Evolutionary conservation across 2,797 vertebrate genomes (phyloP).

Genomic region (Rhadinocentrus ornatus): DNA sequence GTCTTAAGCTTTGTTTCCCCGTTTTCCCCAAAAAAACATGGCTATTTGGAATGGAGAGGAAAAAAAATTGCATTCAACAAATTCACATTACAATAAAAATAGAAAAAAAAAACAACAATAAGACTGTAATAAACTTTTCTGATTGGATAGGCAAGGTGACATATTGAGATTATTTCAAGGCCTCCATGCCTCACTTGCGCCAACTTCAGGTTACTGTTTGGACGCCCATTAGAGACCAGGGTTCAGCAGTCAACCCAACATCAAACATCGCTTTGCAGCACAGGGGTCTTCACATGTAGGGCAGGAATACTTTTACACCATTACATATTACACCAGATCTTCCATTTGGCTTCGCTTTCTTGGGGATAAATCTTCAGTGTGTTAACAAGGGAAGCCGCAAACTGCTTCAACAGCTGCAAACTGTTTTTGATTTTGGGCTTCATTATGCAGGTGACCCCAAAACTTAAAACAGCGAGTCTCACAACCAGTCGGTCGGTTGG

Average conservation of each 20-base stretch:
- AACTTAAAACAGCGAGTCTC: slow-evolving; percentile 18
- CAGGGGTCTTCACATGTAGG: slow-evolving; percentile 42
- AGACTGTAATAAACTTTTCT: slow-evolving; percentile 59
- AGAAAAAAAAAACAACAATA: slow-evolving; percentile 56
- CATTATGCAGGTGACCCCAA: slow-evolving; percentile 33
- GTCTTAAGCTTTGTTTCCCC: slow-evolving; percentile 72
- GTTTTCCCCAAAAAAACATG: slow-evolving; percentile 76
- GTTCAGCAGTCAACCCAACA: slow-evolving; percentile 35
- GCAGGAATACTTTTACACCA: slow-evolving; percentile 24
- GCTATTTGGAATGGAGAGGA: slow-evolving; percentile 78
- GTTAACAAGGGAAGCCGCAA: slow-evolving; percentile 33
- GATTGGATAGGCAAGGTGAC: slow-evolving; percentile 73
- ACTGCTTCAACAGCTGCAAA: slow-evolving; percentile 39
- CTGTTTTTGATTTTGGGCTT: slow-evolving; percentile 35
- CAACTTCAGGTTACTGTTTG: slow-evolving; percentile 9
- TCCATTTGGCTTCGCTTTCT: slow-evolving; percentile 57
- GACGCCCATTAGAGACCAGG: neutral
- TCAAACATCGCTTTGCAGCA: slow-evolving; percentile 55
- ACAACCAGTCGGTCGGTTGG: slow-evolving; percentile 41
- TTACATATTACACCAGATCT: slow-evolving; percentile 42
- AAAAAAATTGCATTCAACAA: slow-evolving; percentile 57
- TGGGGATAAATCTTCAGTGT: slow-evolving; percentile 46
- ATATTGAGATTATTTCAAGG: slow-evolving; percentile 73
- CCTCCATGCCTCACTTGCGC: slow-evolving; percentile 57
- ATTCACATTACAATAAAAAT: slow-evolving; percentile 83